Base-by-base conservation (phyloP, 2,113 vertebrate species). In the Pyrgilauda ruficollis region DNA sequence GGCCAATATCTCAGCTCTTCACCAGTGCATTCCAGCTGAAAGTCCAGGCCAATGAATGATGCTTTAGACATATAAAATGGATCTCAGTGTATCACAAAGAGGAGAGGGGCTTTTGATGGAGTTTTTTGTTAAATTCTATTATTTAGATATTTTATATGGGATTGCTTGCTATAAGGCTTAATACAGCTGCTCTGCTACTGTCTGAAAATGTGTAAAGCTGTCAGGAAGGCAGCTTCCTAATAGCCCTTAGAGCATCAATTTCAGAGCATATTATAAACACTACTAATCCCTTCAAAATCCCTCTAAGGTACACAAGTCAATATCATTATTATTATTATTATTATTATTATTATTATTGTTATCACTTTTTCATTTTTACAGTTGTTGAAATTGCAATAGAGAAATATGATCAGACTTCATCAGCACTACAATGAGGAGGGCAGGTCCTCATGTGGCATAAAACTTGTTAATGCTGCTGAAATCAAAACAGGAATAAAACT, bases 221-320 rank as follows among this genome's bases (percentile, higher is more conserved):
- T 94, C 93, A 95, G 81, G 31, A 94, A 92, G 35, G 49, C 27
- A 81, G 56, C 28, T 93, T 90, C 62, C 53, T 77, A 93, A 87
- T 15, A 84, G n/a, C 44, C 52, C 61, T 75, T 84, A 64, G 14
- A 95, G 41, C n/a, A 93, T 66, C 30, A 69, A 6, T 90, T 92
- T 78, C 79, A 89, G 62, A 93, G 63, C 26, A 87, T 69, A 74
- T 79, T 83, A 62, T 58, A 67, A 90, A 85, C 13, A 30, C 33
- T 85, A 47, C 58, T 66, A 77, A 93, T 91, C 28, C 55, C 31
- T 73, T 78, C 46, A 82, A 83, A 93, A 79, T 82, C 50, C 63
- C 53, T 94, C 58, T 59, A 59, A 93, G 89, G 43, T 69, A 69
- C 7, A 28, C 61, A 87, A 87, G 80, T 84, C 89, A 94, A 47